Evolutionary conservation across 2,113 vertebrate species (phyloP).

Genomic region (Micromys minutus): DNA sequence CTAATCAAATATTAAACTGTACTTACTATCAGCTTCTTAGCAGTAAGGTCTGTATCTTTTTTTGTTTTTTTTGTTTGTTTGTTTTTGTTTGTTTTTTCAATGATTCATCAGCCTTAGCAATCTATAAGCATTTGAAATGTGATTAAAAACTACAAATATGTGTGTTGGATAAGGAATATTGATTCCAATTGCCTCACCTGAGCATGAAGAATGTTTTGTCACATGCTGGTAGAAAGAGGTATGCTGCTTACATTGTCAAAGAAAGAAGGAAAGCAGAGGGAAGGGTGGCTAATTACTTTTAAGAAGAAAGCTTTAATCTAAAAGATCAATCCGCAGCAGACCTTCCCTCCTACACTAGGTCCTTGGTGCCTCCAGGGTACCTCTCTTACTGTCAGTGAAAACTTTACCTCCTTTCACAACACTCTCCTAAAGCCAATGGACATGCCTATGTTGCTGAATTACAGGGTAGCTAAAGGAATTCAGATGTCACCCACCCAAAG

Average conservation of each 20-base stretch:
- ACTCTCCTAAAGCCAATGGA: constrained; percentile 75
- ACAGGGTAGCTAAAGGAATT: constrained; percentile 94
- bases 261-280: neutral
- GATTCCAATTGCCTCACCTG: neutral
- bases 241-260: neutral
- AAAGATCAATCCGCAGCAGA: neutral
- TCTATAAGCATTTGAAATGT: neutral
- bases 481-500: constrained; percentile 95
- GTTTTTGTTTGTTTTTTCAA: too few species aligned
- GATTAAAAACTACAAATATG: neutral
- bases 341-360: neutral
- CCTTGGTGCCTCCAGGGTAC: too few species aligned
- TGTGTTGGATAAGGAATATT: neutral
- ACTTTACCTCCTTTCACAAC: neutral
- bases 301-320: neutral
- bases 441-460: constrained; percentile 93
- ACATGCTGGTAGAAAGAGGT: neutral
- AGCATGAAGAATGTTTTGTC: neutral
- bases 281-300: too few species aligned
- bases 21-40: neutral
- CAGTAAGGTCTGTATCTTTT: neutral
- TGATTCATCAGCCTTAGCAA: neutral
- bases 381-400: too few species aligned
- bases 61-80: too few species aligned
- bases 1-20: neutral